Conservation (phyloP, 2,888 invertebrate species). For the Agonopterix subpropinquella region DNA sequence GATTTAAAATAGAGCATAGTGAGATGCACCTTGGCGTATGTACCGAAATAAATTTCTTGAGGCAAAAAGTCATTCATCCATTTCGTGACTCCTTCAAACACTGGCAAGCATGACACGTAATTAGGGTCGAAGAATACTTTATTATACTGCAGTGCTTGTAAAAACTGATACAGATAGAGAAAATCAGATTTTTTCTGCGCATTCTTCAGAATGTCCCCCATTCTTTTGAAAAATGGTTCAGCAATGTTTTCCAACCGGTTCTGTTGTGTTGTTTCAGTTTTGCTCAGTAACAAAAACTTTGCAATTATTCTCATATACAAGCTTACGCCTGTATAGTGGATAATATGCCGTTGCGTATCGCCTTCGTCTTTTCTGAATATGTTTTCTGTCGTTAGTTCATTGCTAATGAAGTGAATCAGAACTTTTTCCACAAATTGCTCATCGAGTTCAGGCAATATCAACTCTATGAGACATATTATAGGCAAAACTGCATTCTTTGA, state of each 20-base stretch:
- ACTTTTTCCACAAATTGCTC: constrained; percentile 20
- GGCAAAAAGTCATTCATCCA: constrained; percentile 32
- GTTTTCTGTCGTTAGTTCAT: constrained; percentile 16
- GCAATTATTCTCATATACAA: constrained; percentile 31
- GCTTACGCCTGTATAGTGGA: constrained; percentile 1
- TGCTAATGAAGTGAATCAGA: constrained; percentile 16
- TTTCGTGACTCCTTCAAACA: constrained; percentile 29
- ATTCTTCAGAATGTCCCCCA: constrained; percentile 16
- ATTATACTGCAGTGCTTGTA: constrained; percentile 30
- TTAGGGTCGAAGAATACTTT: constrained; percentile 29
- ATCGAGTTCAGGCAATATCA: constrained; percentile 22
- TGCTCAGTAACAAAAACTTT: constrained; percentile 35
- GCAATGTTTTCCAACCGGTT: constrained; percentile 25
- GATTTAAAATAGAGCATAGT: constrained; percentile 44
- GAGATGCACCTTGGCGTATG: constrained; percentile 32
- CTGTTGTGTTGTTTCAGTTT: constrained; percentile 23
- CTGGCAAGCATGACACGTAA: constrained; percentile 30
- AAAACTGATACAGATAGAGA: constrained; percentile 19
- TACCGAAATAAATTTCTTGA: constrained; percentile 29
- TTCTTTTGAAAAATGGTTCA: constrained; percentile 26
- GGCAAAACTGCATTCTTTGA: constrained; percentile 12
- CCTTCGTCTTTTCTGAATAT: no score
- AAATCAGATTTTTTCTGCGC: constrained; percentile 1
- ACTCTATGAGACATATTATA: constrained; percentile 27
- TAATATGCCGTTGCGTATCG: no score